Evolutionary conservation across 2,888 invertebrate species (phyloP).

Genomic region (Sphaeridia pumilis): DNA sequence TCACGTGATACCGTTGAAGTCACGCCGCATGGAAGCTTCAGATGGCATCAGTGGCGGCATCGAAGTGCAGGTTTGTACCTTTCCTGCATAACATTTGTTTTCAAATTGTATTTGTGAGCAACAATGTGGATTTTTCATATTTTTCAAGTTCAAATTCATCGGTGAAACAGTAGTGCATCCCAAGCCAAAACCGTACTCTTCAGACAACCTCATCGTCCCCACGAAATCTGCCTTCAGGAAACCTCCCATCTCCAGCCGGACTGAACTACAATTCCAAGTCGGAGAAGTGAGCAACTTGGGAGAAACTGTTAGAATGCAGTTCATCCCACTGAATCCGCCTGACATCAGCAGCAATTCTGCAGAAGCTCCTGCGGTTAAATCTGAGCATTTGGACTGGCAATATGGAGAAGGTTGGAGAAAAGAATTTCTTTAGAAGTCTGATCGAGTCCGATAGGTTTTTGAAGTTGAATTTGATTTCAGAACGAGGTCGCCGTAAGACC

Average conservation of each 20-base stretch:
- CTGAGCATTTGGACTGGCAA: conserved; percentile 19
- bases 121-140: too few species aligned
- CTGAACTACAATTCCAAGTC: neutral
- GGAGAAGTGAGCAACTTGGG: too few species aligned
- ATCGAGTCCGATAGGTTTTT: too few species aligned
- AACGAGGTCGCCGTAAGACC: conserved; percentile 58
- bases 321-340: neutral
- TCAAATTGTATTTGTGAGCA: too few species aligned
- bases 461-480: conserved; percentile 9
- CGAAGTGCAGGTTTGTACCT: conserved; percentile 75
- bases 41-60: conserved; percentile 80
- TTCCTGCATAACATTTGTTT: too few species aligned
- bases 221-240: conserved; percentile 58
- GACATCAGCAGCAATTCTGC: neutral
- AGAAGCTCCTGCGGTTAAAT: too few species aligned
- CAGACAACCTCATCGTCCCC: conserved; percentile 55
- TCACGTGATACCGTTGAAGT: conserved; percentile 82
- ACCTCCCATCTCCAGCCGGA: conserved; percentile 39
- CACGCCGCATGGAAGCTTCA: conserved; percentile 70
- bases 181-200: too few species aligned
- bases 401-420: conserved; percentile 36
- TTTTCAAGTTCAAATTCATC: conserved; percentile 74
- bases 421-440: too few species aligned
- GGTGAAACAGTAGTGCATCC: conserved; percentile 76
- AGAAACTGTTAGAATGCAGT: neutral